Evolutionary conservation across 2,888 invertebrate species (phyloP).

Genomic region (Melanotus villosus): DNA sequence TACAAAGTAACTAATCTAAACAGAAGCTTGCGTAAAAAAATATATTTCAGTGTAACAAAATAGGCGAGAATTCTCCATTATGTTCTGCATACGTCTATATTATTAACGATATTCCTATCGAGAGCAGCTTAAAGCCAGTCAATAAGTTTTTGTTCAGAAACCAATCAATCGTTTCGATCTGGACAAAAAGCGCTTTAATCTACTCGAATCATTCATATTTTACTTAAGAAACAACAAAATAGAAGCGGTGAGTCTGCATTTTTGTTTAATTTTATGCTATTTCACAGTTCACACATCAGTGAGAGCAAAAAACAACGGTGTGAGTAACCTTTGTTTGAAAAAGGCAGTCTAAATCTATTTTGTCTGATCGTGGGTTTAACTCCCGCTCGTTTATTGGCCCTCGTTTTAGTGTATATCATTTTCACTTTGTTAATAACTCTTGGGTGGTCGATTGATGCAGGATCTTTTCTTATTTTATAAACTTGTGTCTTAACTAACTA

Average conservation of each 20-base stretch:
- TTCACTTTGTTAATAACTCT: slow-evolving; percentile 40
- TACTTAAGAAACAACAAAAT: slow-evolving; percentile 57
- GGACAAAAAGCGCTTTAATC: slow-evolving; percentile 55
- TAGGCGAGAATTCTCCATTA: not conserved
- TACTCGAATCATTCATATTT: slow-evolving; percentile 61
- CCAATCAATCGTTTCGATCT: slow-evolving; percentile 37
- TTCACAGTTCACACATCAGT: slow-evolving; percentile 61
- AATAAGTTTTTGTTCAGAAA: slow-evolving; percentile 33
- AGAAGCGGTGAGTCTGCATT: slow-evolving; percentile 56
- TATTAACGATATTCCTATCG: slow-evolving; percentile 14
- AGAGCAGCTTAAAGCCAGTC: not conserved
- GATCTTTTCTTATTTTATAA: slow-evolving; percentile 36
- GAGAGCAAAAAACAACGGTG: slow-evolving; percentile 46
- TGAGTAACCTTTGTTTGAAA: slow-evolving; percentile 52
- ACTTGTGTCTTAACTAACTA: not conserved
- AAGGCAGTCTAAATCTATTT: slow-evolving; percentile 46
- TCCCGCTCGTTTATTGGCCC: slow-evolving; percentile 44
- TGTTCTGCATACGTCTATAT: slow-evolving; percentile 7
- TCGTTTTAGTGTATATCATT: slow-evolving; percentile 39
- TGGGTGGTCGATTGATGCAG: slow-evolving; percentile 35
- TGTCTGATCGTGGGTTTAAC: slow-evolving; percentile 40
- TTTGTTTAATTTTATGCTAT: slow-evolving; percentile 62
- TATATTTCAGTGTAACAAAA: too few relatives aligned
- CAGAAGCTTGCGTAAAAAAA: too few relatives aligned
- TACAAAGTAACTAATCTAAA: too few relatives aligned